Conservation (phyloP, 2,888 invertebrate species). For the Tipula helvola region DNA sequence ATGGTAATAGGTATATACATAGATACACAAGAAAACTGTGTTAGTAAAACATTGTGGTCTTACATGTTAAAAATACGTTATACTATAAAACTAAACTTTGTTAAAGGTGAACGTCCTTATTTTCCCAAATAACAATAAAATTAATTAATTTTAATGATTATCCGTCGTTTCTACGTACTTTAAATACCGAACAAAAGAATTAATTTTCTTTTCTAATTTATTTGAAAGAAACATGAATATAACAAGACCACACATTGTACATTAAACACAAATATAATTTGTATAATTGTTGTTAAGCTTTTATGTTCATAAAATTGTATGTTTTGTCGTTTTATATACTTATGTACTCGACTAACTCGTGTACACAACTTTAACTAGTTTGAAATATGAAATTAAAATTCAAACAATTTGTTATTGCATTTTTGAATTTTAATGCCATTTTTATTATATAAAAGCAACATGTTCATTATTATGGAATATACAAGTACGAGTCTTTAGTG, state of each 20-base stretch:
- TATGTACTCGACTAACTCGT: not conserved
- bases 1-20: too few species aligned
- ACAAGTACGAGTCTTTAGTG: not conserved
- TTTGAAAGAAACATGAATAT: not conserved
- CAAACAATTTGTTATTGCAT: not conserved
- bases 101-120: not conserved
- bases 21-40: too few species aligned
- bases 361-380: not conserved
- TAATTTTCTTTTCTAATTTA: not conserved
- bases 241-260: not conserved
- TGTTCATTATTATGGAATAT: not conserved
- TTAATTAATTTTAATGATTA: not conserved
- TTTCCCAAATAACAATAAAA: not conserved
- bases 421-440: not conserved
- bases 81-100: not conserved
- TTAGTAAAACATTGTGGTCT: too few species aligned
- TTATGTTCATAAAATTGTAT: not conserved
- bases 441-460: not conserved
- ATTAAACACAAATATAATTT: not conserved
- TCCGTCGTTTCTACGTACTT: not conserved
- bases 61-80: too few species aligned
- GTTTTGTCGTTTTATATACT: not conserved
- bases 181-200: not conserved
- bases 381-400: not conserved
- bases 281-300: not conserved